Percentiles rank a stretch among this genome's conserved stretches.
Evolutionary conservation across 2,888 invertebrate species (phyloP).

Genomic region (Pristionchus exspectatus): DNA sequence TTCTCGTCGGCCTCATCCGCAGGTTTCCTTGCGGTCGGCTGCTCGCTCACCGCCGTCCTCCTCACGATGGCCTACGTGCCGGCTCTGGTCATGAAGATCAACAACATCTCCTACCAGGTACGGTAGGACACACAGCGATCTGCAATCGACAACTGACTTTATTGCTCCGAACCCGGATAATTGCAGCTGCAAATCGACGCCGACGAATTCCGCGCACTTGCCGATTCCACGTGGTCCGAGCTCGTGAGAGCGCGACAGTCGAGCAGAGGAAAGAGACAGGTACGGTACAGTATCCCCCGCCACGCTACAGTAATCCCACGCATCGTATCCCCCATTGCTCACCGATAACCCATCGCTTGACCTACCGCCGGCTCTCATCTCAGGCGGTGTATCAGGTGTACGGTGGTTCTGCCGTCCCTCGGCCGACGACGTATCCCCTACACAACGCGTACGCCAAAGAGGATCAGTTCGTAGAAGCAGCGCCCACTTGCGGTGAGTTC

Average conservation of each 20-base stretch:
- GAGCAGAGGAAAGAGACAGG: conserved; percentile 63
- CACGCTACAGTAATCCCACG: conserved; percentile 11
- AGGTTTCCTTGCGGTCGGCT: conserved; percentile 65
- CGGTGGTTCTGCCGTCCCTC: conserved; percentile 60
- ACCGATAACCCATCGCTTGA: conserved; percentile 12
- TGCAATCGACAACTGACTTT: neutral
- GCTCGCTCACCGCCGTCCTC: conserved; percentile 64
- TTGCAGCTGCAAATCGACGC: conserved; percentile 68
- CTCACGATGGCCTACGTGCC: conserved; percentile 68
- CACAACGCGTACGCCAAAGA: conserved; percentile 70
- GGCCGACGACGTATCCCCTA: conserved; percentile 66
- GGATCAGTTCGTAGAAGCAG: conserved; percentile 69
- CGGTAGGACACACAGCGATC: neutral
- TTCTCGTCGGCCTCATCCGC: conserved; percentile 62
- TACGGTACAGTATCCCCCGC: neutral
- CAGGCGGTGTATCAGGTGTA: conserved; percentile 60
- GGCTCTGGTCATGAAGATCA: conserved; percentile 69
- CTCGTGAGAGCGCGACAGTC: conserved; percentile 62
- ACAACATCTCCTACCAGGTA: conserved; percentile 67
- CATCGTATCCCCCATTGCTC: neutral
- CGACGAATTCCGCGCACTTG: conserved; percentile 70
- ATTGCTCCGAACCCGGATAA: neutral
- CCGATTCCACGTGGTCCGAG: conserved; percentile 70
- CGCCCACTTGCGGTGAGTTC: conserved; percentile 64
- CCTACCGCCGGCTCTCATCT: neutral